phyloP scores from a whole-genome alignment of 2,888 invertebrate species.

The Eilema caniola region DNA sequence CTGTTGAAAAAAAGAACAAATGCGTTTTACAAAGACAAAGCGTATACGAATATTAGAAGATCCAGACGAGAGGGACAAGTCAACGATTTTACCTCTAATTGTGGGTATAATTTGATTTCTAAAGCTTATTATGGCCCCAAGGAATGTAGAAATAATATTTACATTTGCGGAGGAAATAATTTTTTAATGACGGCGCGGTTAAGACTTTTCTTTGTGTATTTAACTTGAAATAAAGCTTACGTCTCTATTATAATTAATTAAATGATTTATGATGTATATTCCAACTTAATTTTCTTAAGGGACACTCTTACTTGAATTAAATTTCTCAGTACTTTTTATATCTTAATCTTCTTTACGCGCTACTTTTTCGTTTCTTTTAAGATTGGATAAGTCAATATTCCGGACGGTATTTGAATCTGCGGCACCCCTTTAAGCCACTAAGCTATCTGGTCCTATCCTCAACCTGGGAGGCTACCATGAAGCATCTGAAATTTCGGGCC shows the following conservation, averaged over 20 bases:
- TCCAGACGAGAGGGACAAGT: neutral
- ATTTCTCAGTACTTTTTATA: no score
- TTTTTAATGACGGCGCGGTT: neutral
- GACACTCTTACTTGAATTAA: no score
- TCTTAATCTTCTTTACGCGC: no score
- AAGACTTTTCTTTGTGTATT: neutral
- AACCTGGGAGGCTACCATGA: no score
- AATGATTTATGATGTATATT: neutral
- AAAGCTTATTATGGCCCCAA: neutral
- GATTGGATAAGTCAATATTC: no score
- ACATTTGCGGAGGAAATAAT: neutral
- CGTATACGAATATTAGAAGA: neutral
- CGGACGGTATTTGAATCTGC: no score
- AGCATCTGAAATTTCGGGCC: no score
- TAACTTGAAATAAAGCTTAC: neutral
- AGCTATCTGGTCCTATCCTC: no score
- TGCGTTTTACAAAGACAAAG: neutral
- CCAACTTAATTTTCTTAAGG: neutral
- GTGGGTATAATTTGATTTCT: slow-evolving; percentile 1
- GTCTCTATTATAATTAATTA: neutral
- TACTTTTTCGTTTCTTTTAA: no score
- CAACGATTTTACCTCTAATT: neutral
- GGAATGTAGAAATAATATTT: neutral
- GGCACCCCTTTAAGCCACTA: no score
- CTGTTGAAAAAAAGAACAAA: neutral